phyloP scores from a whole-genome alignment of 2,797 vertebrate genomes.

The Oreochromis mossambicus region DNA sequence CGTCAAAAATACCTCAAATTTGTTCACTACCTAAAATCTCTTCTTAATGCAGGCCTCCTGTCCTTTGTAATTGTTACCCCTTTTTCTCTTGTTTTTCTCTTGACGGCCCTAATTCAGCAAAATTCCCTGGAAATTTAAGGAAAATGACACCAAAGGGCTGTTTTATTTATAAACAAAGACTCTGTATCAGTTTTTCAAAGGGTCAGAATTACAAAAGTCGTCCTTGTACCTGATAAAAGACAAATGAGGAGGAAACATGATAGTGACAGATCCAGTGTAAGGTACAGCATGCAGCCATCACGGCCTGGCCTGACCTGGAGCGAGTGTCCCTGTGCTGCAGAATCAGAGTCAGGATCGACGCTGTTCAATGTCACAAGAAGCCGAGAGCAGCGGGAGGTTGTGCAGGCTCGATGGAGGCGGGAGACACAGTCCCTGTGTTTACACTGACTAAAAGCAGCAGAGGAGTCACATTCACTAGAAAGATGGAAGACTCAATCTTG shows the following conservation, averaged over 20 bases:
- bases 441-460: conserved; percentile 1
- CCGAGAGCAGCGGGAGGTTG: background rate
- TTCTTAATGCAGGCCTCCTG: background rate
- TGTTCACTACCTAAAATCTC: background rate
- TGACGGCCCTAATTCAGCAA: background rate
- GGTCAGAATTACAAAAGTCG: background rate
- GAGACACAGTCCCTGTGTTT: conserved; percentile 24
- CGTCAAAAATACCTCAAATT: background rate
- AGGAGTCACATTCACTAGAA: background rate
- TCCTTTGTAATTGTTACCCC: background rate
- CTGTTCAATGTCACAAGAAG: conserved; percentile 24
- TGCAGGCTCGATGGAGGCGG: background rate
- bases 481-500: background rate
- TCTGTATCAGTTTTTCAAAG: background rate
- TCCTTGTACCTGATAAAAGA: background rate
- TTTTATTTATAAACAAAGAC: background rate
- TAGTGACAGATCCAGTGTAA: rapidly evolving
- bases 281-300: background rate
- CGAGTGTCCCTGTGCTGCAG: background rate
- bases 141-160: background rate
- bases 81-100: background rate
- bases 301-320: background rate
- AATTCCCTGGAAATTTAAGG: background rate
- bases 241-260: rapidly evolving
- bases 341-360: background rate